Evolutionary conservation across 2,888 invertebrate species (phyloP), one percentile per base, ranked within the genome.

Genomic region (Acronicta alni): DNA sequence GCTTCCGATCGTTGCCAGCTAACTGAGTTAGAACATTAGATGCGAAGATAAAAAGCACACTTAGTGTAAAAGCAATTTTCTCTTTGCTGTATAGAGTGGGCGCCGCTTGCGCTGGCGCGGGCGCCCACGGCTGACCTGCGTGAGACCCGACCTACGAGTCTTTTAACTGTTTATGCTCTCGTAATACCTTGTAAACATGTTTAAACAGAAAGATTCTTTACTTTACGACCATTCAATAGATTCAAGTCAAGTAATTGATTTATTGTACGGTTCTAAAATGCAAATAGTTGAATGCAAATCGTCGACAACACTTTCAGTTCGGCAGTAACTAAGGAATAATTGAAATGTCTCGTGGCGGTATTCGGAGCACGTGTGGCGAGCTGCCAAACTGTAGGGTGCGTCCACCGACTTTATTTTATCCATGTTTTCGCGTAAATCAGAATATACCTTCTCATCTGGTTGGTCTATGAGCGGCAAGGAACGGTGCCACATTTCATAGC

Each of bases 141-240:
- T 73, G 70, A 81, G 80, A 86, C 84, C 86, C 82, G 72, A 82
- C 86, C 85, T 85, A 83, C 88, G 83, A 72, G 56, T 69, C 72
- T 65, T 75, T 63, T 76, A 68, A 75, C 77, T 81, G 80, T 89
- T 89, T 89, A 89, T 85, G 78, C 79, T 73, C 80, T 77, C 77
- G 67, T 84, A 86, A 86, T 84, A 79, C 77, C 74, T 82, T 84
- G 84, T 88, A 85, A 87, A 88, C 81, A 84, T 83, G 87, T 86
- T 87, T 85, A 84, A 80, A 83, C 83, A 84, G 85, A 84, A 83
- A 84, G 83, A 86, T 86, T 84, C 84, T 81, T 69, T 77, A 80
- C 75, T 89, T 88, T 89, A 91, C 86, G 87, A 86, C 76, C 73
- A 64, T 74, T 72, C 72, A 77, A 86, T 83, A 79, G 71, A 77